Conservation (phyloP, 2,113 vertebrate genomes). For the Cololabis saira region DNA sequence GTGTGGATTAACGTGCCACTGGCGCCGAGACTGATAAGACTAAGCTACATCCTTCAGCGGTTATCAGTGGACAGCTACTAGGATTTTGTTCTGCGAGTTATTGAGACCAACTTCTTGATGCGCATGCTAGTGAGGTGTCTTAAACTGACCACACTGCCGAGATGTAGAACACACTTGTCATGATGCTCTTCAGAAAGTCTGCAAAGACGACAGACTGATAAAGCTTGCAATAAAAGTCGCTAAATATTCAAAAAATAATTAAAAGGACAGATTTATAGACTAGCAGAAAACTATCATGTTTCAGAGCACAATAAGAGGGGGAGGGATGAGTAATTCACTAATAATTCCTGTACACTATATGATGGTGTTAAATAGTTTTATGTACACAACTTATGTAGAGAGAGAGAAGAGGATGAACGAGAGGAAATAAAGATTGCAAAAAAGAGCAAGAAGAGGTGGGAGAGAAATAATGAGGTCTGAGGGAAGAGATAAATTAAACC, state of each 20-base stretch:
- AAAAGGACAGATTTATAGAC: too few relatives aligned
- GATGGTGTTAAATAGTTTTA: too few relatives aligned
- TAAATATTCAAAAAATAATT: neutral
- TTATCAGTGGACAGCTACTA: constrained; percentile 73
- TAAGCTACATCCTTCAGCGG: constrained; percentile 78
- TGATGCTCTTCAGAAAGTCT: constrained; percentile 16
- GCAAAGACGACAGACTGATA: constrained; percentile 5
- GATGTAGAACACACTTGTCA: constrained; percentile 34
- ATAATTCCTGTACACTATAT: too few relatives aligned
- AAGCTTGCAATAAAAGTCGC: neutral
- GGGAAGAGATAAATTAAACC: too few relatives aligned
- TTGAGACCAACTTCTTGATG: constrained; percentile 67
- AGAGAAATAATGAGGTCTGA: too few relatives aligned
- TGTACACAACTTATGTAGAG: too few relatives aligned
- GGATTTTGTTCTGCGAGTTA: constrained; percentile 68
- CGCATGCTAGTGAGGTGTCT: constrained; percentile 53
- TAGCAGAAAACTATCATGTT: too few relatives aligned
- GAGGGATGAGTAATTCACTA: too few relatives aligned
- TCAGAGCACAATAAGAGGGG: too few relatives aligned
- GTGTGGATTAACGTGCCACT: constrained; percentile 78
- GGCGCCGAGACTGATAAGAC: constrained; percentile 78
- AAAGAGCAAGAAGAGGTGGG: too few relatives aligned
- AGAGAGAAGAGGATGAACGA: too few relatives aligned
- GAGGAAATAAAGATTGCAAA: too few relatives aligned
- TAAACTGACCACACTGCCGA: constrained; percentile 67